A percentile compares a stretch with the other conserved stretches of the same genome.
phyloP scores from a whole-genome alignment of 2,113 vertebrate genomes.

The Nestor notabilis region DNA sequence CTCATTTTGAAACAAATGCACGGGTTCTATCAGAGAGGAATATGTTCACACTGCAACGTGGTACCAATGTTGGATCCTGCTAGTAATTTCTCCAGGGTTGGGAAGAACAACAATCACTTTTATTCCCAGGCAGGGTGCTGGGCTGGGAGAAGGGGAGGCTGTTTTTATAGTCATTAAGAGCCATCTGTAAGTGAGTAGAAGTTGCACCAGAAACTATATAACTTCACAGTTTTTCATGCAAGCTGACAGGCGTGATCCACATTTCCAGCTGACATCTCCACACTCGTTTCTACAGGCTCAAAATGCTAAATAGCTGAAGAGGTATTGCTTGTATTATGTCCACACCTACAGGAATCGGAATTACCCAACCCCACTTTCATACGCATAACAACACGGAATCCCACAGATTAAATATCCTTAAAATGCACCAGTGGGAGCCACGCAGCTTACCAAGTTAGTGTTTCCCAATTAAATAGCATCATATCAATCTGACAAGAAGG shows the following conservation, averaged over 20 bases:
- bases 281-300: neutral
- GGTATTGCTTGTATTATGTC: neutral
- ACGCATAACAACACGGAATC: neutral
- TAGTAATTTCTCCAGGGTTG: neutral
- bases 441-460: neutral
- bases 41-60: neutral
- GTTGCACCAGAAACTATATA: neutral
- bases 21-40: neutral
- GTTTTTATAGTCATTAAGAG: neutral
- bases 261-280: accelerated
- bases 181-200: neutral
- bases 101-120: neutral
- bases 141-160: neutral
- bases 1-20: neutral
- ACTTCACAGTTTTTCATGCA: neutral
- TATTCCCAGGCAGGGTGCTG: neutral
- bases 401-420: neutral
- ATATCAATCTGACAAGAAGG: neutral
- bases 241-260: neutral
- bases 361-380: neutral
- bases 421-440: neutral
- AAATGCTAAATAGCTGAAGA: neutral
- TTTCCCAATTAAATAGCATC: neutral
- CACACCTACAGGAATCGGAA: neutral
- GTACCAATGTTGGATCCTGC: neutral